Evolutionary conservation across 2,888 invertebrate species (phyloP), one percentile per base, ranked within the genome.

Genomic region (Poecilobothrus nobilitatus): DNA sequence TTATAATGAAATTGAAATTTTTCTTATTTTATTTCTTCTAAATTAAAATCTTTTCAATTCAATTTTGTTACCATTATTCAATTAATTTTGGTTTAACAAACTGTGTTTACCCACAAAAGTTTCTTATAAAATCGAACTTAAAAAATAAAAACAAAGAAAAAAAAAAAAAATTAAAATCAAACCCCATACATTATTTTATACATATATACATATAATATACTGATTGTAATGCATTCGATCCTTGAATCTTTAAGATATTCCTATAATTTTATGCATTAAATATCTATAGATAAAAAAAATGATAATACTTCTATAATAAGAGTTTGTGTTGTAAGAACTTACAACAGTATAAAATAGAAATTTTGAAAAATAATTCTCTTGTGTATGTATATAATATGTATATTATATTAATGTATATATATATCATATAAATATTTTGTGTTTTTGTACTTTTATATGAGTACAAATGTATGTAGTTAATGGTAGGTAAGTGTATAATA

Each of bases 51-150:
- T 53, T 53, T 53, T 53, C 18, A 53, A 53, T 53, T 53, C 53
- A 5, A 53, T 53, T 27, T n/a, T 18, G 12, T 53, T 53, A 53
- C 53, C 53, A 53, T 53, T 53, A 53, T 53, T 53, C 53, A 53
- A 53, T 53, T 53, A 53, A 53, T 53, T 18, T 53, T n/a, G 53
- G 53, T 53, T 53, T 53, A 53, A 53, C 53, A 53, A 53, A 53
- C n/a, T 53, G 53, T 9, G 53, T 53, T 53, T 53, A 53, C 53
- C 53, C 53, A n/a, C 53, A 53, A 53, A 53, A 53, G 53, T 53
- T 53, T 53, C 53, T 18, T 53, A 53, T 53, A 53, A 18, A 18
- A 53, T 53, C 18, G 2, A 53, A 53, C 53, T 12, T 27, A 27
- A 27, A 27, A 27, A 37, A 37, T 8, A 12, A 37, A 37, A 37